Conservation (phyloP, 1,140 invertebrate genomes). For the Sarcophaga bullata region DNA sequence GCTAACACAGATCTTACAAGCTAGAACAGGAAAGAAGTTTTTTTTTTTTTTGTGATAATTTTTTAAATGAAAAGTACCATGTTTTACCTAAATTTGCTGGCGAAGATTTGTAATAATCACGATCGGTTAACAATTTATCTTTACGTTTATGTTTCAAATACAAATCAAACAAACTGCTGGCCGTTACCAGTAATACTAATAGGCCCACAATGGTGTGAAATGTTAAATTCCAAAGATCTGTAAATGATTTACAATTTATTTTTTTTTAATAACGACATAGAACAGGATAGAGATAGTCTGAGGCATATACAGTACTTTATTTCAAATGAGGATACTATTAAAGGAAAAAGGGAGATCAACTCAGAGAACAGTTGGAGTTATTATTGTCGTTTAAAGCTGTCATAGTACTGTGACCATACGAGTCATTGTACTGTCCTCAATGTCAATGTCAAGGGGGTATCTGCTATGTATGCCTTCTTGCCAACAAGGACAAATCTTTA, state of each 20-base stretch:
- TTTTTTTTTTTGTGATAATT: neutral
- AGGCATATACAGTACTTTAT: too few relatives aligned
- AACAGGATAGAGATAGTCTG: neutral
- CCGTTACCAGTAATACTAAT: constrained; percentile 48
- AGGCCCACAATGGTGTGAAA: constrained; percentile 51
- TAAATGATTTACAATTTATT: constrained; percentile 2
- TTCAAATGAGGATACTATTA: too few relatives aligned
- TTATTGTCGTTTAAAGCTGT: neutral
- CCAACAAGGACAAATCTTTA: too few relatives aligned
- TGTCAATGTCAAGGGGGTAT: too few relatives aligned
- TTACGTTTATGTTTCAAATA: constrained; percentile 54
- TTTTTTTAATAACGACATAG: neutral
- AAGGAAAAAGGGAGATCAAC: too few relatives aligned
- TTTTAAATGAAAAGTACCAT: neutral
- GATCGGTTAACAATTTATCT: constrained; percentile 60
- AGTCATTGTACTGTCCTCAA: too few relatives aligned
- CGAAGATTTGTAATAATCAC: constrained; percentile 58
- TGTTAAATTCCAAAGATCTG: constrained; percentile 56
- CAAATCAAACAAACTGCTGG: constrained; percentile 56
- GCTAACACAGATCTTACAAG: constrained; percentile 50
- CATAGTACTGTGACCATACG: too few relatives aligned
- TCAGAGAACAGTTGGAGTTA: too few relatives aligned
- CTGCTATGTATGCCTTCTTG: too few relatives aligned
- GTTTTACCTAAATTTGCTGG: constrained; percentile 47
- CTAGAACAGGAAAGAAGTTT: neutral